Evolutionary conservation across 2,797 vertebrate genomes (phyloP).

Genomic region (Denticeps clupeoides): DNA sequence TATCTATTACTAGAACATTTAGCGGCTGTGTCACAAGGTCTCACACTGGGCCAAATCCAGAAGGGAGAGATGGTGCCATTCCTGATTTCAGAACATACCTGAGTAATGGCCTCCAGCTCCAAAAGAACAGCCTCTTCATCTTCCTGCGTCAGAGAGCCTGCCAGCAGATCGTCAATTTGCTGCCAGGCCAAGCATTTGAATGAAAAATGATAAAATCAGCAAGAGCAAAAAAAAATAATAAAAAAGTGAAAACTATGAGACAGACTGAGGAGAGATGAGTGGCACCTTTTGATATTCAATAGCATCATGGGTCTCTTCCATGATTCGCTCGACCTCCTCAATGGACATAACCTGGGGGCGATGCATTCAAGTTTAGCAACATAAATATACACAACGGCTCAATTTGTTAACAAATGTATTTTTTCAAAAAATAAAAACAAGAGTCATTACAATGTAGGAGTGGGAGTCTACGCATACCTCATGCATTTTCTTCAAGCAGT

Average conservation of each 20-base stretch:
- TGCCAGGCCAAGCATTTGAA: constrained; percentile 27
- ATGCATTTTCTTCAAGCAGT: constrained; percentile 81
- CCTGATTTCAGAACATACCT: no score
- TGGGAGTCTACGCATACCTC: constrained; percentile 36
- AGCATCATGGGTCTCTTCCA: constrained; percentile 87
- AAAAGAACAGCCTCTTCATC: constrained; percentile 82
- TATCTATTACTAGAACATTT: no score
- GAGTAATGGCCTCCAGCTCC: constrained; percentile 80
- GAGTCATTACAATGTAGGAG: background rate
- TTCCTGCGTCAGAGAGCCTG: constrained; percentile 75
- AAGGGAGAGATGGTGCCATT: no score
- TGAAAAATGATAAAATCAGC: background rate
- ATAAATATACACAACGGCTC: no score
- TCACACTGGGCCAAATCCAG: no score
- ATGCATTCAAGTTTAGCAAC: no score
- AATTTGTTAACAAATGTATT: no score
- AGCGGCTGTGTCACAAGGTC: no score
- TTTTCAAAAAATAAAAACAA: background rate
- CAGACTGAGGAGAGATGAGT: no score
- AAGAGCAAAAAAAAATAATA: background rate
- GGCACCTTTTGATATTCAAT: constrained; percentile 89
- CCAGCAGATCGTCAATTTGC: constrained; percentile 89
- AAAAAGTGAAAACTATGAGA: background rate
- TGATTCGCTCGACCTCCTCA: constrained; percentile 84
- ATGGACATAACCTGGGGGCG: constrained; percentile 81